Base-by-base conservation (phyloP, 2,888 invertebrate genomes). In the Euproctis similis region DNA sequence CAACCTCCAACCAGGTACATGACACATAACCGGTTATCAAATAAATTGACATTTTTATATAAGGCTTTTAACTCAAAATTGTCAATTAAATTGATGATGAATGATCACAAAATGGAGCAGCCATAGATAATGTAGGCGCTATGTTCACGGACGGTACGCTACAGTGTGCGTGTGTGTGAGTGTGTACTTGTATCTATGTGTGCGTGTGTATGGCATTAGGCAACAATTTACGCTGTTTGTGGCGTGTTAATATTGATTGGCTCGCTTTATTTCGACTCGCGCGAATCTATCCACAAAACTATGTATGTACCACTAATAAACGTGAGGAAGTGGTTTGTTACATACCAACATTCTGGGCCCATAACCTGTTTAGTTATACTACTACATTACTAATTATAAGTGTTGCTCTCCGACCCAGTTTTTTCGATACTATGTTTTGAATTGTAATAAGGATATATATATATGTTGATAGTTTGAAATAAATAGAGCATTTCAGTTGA, bases 181-280 rank as follows among this genome's bases (percentile, higher is more conserved):
- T n/a, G n/a, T n/a, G n/a, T n/a, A n/a, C n/a, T n/a, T n/a, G n/a
- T n/a, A n/a, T n/a, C 50, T 29, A 34, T 55, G 72, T 76, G 77
- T 81, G 81, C 51, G 81, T 62, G n/a, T n/a, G 71, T 62, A 61
- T 63, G 72, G 80, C 80, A 82, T 82, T 82, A 82, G 82, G 82
- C 82, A 82, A 84, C 82, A 81, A 82, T 84, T 84, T 82, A 82
- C 84, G 81, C 81, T 82, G 84, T 82, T 84, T 82, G 84, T 72
- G 82, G 84, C 73, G 82, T 84, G 82, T 84, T 82, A 80, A 82
- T 84, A 84, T 84, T 84, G 84, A 84, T 84, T 82, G 81, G 82
- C 78, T 77, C 76, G 81, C 81, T 82, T 81, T 84, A 84, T 82
- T 84, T 80, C 74, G 76, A 76, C 80, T 76, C 70, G 70, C 69